Base-by-base conservation (phyloP, 2,888 invertebrate genomes). In the Eristalis arbustorum region DNA sequence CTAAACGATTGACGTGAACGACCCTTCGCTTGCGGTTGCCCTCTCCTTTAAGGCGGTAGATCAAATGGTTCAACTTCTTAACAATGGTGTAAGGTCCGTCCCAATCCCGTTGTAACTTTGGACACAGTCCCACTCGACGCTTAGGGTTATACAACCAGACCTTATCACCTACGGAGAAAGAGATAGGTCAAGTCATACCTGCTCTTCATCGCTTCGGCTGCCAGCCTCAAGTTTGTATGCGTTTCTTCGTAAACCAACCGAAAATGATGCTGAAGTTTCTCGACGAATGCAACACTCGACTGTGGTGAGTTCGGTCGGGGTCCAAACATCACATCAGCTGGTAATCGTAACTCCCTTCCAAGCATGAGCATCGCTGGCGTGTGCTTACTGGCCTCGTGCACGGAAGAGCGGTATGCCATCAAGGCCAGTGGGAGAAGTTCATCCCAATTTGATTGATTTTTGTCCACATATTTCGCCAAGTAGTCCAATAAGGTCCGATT, bases 401-500 rank as follows among this genome's bases (percentile, higher is more conserved):
- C 8, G 31, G 31, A 31, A 31, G 31, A 64, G 56, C 6, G 42
- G 42, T 88, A 88, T 3, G 84, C 82, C 68, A 88, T 31, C 10
- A 88, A 23, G 6, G 31, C 31, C 6, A 31, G 31, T 31, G 31
- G 31, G 31, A 31, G 31, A 4, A 31, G 63, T 34, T 22, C 49
- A 62, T 88, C 88, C 83, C 88, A 88, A 23, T 83, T 56, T 0
- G 62, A 23, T 61, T 88, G 89, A 18, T 79, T 68, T n/a, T 73
- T n/a, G 14, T 68, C 71, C 3, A 80, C 68, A 23, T 85, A 78
- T 25, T 84, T 88, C 2, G 88, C 84, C 28, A 89, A 57, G 75
- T 90, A 88, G 22, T 82, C 64, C 23, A 88, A 56, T 8, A 89
- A 71, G 3, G 89, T 90, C 11, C 84, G 66, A 64, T 90, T 90